Evolutionary conservation across 2,113 vertebrate species (phyloP).

Genomic region (Donacobius atricapilla): DNA sequence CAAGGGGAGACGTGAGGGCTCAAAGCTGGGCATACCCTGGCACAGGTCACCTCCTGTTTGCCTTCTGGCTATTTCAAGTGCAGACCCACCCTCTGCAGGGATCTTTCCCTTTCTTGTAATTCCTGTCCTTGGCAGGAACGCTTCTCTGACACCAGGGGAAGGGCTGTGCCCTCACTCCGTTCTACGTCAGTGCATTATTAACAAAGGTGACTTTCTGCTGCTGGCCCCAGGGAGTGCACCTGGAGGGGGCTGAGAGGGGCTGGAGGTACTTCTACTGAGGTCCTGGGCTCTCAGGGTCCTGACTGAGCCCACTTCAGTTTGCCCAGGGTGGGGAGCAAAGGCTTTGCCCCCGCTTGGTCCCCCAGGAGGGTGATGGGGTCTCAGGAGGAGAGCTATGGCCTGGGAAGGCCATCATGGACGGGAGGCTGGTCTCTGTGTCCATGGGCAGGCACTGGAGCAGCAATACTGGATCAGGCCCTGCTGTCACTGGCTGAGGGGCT

Average conservation of each 20-base stretch:
- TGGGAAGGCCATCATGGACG: background rate
- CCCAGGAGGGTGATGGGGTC: background rate
- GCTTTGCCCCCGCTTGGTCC: background rate
- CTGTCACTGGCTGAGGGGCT: background rate
- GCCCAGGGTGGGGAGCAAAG: background rate
- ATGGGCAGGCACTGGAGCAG: background rate
- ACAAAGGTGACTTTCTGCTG: background rate
- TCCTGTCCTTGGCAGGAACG: background rate
- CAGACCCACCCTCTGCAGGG: background rate
- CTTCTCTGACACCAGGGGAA: background rate
- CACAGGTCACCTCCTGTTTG: background rate
- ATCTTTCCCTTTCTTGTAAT: background rate
- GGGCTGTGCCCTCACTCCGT: background rate
- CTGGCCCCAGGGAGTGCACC: too few species aligned
- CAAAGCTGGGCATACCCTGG: background rate
- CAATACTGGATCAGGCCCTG: background rate
- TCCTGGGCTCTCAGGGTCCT: background rate
- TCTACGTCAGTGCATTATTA: accelerated
- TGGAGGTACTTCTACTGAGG: background rate
- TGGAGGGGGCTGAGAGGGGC: background rate
- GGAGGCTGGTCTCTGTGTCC: background rate
- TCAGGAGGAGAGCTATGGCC: accelerated
- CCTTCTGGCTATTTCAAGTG: background rate
- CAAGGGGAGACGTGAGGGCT: background rate
- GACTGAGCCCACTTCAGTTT: background rate